phyloP scores from a whole-genome alignment of 1,140 invertebrate genomes.

The Cherax quadricarinatus region DNA sequence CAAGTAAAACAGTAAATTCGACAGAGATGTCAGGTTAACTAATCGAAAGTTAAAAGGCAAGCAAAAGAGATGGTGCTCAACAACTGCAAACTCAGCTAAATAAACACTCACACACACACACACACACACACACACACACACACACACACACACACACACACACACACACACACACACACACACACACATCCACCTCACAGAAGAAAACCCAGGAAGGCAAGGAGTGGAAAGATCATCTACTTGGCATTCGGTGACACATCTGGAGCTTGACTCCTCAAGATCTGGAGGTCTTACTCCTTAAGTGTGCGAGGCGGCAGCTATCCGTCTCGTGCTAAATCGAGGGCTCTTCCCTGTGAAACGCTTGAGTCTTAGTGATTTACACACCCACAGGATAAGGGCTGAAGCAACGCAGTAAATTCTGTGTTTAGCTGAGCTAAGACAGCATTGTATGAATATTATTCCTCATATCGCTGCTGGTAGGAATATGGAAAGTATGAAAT shows the following conservation, averaged over 20 bases:
- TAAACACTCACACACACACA: conserved; percentile 31
- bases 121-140: conserved; percentile 46
- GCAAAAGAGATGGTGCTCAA: no score
- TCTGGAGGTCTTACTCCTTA: background rate
- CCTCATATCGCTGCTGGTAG: no score
- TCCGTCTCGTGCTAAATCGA: conserved; percentile 5
- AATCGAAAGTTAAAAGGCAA: no score
- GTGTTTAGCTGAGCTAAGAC: background rate
- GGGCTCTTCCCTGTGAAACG: background rate
- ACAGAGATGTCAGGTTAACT: no score
- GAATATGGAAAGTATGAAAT: no score
- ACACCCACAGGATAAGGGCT: background rate
- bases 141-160: background rate
- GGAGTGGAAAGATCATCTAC: background rate
- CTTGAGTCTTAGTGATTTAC: background rate
- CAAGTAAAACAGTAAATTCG: no score
- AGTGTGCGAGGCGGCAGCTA: background rate
- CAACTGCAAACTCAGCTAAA: background rate
- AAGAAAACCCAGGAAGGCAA: background rate
- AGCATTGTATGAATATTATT: background rate
- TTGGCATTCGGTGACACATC: conserved; percentile 15
- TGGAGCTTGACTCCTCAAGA: background rate
- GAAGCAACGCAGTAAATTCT: background rate
- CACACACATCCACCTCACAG: background rate
- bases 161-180: conserved; percentile 42